Conservation (phyloP, 2,888 invertebrate species). For the Bibio marci region DNA sequence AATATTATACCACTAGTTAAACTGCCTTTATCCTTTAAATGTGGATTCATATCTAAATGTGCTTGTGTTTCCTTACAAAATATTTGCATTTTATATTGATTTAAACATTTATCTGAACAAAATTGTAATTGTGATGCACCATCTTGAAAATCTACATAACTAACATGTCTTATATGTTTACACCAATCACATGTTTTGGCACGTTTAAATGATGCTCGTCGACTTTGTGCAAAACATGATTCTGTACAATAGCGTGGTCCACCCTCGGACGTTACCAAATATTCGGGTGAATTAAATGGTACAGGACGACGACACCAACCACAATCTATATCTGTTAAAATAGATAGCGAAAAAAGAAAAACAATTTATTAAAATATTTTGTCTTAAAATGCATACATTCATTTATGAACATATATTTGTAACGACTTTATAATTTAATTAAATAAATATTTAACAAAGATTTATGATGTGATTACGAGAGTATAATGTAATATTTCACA, state of each 20-base stretch:
- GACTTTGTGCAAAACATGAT: conserved; percentile 76
- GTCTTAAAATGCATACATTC: too few relatives aligned
- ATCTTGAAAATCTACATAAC: conserved; percentile 82
- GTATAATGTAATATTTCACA: too few relatives aligned
- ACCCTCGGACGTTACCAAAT: conserved; percentile 30
- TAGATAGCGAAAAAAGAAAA: conserved; percentile 15
- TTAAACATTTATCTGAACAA: conserved; percentile 81
- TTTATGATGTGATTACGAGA: too few relatives aligned
- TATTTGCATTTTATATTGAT: conserved; percentile 94
- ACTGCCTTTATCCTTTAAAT: conserved; percentile 34
- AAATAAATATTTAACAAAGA: too few relatives aligned
- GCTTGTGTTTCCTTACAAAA: conserved; percentile 89
- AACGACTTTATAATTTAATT: too few relatives aligned
- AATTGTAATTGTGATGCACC: conserved; percentile 83
- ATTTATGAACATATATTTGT: too few relatives aligned
- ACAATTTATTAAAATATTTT: too few relatives aligned
- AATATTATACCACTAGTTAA: conserved; percentile 18
- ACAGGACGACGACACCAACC: conserved; percentile 59
- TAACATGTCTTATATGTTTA: conserved; percentile 73
- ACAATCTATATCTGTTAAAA: conserved; percentile 44
- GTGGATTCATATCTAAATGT: conserved; percentile 71
- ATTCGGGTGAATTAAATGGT: conserved; percentile 36
- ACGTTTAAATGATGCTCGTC: conserved; percentile 76
- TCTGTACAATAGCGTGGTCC: conserved; percentile 55
- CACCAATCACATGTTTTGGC: conserved; percentile 92